phyloP scores from a whole-genome alignment of 2,888 invertebrate species.

The Coenonympha arcania region DNA sequence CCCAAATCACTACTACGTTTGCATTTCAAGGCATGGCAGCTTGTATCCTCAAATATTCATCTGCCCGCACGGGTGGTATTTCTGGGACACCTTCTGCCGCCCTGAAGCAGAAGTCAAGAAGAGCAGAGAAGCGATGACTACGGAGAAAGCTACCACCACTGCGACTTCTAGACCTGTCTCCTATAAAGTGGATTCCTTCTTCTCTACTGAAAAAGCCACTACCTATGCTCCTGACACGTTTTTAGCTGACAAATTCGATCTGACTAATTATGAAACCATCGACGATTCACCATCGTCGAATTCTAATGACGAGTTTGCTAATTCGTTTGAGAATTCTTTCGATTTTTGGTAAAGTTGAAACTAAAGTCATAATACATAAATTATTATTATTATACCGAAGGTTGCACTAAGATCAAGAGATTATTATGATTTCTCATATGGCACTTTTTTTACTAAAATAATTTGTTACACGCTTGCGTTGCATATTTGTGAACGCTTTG shows the following conservation, averaged over 20 bases:
- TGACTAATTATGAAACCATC: constrained; percentile 49
- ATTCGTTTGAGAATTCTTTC: constrained; percentile 42
- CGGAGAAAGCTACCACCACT: constrained; percentile 1
- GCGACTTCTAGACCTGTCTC: constrained; percentile 23
- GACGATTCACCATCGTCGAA: constrained; percentile 40
- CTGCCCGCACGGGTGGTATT: constrained; percentile 64
- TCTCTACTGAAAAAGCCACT: constrained; percentile 52
- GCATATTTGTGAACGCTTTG: too few relatives aligned
- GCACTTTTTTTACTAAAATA: too few relatives aligned
- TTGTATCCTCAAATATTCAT: constrained; percentile 60
- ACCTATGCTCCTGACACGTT: constrained; percentile 57
- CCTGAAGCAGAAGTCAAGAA: constrained; percentile 37
- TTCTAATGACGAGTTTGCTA: constrained; percentile 37
- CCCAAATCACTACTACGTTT: constrained; percentile 62
- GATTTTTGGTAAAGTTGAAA: constrained; percentile 25
- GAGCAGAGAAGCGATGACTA: constrained; percentile 3
- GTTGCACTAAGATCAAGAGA: too few relatives aligned
- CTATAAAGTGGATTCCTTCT: constrained; percentile 43
- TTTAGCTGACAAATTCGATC: constrained; percentile 59
- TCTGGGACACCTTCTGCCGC: constrained; percentile 54
- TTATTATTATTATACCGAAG: too few relatives aligned
- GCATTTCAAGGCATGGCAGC: constrained; percentile 41
- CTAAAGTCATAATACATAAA: too few relatives aligned
- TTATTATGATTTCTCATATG: too few relatives aligned
- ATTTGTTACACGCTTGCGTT: too few relatives aligned